phyloP scores from a whole-genome alignment of 2,888 invertebrate species.

The Ornithoptera alexandrae region DNA sequence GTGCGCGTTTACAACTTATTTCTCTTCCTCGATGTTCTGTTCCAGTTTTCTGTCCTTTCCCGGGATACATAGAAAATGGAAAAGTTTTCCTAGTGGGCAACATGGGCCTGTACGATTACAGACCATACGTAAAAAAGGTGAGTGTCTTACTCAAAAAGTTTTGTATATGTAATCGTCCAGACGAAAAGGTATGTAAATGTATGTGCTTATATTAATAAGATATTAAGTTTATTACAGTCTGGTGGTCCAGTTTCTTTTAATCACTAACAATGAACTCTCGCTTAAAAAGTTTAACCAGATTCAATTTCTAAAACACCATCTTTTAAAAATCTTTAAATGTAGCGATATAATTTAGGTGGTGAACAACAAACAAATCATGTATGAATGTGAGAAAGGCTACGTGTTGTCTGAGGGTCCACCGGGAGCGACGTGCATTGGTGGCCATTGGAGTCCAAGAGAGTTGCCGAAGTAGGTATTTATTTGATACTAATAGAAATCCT shows the following conservation, averaged over 20 bases:
- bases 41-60: conserved; percentile 94
- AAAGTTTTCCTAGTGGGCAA: conserved; percentile 95
- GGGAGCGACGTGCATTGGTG: conserved; percentile 96
- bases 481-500: too few relatives aligned
- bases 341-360: conserved; percentile 71
- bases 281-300: too few relatives aligned
- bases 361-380: conserved; percentile 97
- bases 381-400: conserved; percentile 96
- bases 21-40: conserved; percentile 32
- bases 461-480: conserved; percentile 83
- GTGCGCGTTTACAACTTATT: too few relatives aligned
- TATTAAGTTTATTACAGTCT: too few relatives aligned
- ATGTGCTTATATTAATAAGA: too few relatives aligned
- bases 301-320: too few relatives aligned
- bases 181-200: too few relatives aligned
- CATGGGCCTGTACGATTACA: conserved; percentile 97
- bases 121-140: conserved; percentile 94
- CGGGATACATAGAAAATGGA: conserved; percentile 93
- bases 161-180: too few relatives aligned
- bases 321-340: too few relatives aligned
- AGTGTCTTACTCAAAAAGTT: conserved; percentile 29
- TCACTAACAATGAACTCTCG: too few relatives aligned
- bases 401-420: conserved; percentile 92
- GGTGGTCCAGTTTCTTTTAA: too few relatives aligned
- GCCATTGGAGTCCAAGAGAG: conserved; percentile 94